Conservation (phyloP, 37 sponge, comb jelly and placozoan species). For the Agelas oroides region DNA sequence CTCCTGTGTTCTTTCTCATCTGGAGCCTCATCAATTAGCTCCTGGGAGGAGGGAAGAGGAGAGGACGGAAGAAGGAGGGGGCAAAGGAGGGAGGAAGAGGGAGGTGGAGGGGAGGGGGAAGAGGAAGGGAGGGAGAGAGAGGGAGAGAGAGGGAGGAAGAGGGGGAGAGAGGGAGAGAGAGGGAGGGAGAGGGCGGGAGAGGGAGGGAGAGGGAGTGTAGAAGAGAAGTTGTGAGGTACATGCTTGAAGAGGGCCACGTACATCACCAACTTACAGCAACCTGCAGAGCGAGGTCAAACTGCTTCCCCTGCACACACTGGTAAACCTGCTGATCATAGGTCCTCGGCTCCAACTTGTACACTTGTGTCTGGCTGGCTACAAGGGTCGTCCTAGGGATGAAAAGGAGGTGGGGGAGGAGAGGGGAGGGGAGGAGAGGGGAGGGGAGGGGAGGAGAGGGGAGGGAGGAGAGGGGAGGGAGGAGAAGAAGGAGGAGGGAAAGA, state of each 20-base stretch:
- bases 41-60: not conserved
- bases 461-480: no score
- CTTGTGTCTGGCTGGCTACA: conserved; percentile 32
- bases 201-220: no score
- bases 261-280: conserved; percentile 49
- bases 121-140: not conserved
- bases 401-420: not conserved
- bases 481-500: no score
- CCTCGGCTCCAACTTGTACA: conserved; percentile 42
- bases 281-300: conserved; percentile 69
- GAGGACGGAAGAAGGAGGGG: not conserved
- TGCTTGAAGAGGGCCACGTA: no score
- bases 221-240: no score
- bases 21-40: conserved; percentile 83
- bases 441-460: no score
- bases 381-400: conserved; percentile 22
- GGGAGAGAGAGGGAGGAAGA: not conserved
- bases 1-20: conserved; percentile 81
- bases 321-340: conserved; percentile 39
- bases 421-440: not conserved
- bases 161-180: not conserved
- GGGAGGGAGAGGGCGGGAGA: no score
- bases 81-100: no score
- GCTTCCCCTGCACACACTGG: conserved; percentile 38
- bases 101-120: no score